Base-by-base conservation (phyloP, 2,888 invertebrate species). In the Aquatica leii region DNA sequence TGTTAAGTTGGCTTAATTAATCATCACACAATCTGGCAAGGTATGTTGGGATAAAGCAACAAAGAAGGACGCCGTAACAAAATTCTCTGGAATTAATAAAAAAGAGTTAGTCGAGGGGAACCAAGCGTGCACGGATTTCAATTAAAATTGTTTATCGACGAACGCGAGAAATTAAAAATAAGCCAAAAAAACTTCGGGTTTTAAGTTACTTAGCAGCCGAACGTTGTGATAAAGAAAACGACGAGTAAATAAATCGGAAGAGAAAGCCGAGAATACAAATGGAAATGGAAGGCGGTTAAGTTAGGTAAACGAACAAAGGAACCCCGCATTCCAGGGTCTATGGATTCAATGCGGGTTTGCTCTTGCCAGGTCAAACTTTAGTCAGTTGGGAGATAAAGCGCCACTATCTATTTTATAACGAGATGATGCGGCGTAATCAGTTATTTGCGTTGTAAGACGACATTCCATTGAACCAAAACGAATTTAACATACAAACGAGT, bases 241-340 rank as follows among this genome's bases (percentile, higher is more conserved):
- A 43, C 48, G 21, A 48, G 3, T 43, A 43, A 56, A 48, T 24
- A 11, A 43, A 31, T 34, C 34, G 53, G 48, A 57, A 53, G 57
- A 62, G 58, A 62, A 59, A 57, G 56, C 56, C 40, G 18, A 53
- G 43, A 57, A 54, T 51, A 60, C 56, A 62, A 62, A 62, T 62
- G 51, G 56, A 51, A 56, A 51, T 55, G 61, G 46, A 56, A 51
- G 57, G 62, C 56, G 62, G 46, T 57, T 52, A 52, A 62, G 57
- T 62, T 62, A 57, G 62, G 57, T 62, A 65, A 65, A 61, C 57
- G 65, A 65, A 65, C 65, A 65, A 65, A 65, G 60, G 65, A 40
- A 24, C 57, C 57, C 65, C 57, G 58, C 60, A 58, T 65, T 61
- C 65, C 60, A 20, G 46, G 50, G 50, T 17, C 48, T 34, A 20